Evolutionary conservation across 2,797 vertebrate genomes (phyloP), one percentile per base, ranked within the genome.

Genomic region (Rhinophrynus dorsalis): DNA sequence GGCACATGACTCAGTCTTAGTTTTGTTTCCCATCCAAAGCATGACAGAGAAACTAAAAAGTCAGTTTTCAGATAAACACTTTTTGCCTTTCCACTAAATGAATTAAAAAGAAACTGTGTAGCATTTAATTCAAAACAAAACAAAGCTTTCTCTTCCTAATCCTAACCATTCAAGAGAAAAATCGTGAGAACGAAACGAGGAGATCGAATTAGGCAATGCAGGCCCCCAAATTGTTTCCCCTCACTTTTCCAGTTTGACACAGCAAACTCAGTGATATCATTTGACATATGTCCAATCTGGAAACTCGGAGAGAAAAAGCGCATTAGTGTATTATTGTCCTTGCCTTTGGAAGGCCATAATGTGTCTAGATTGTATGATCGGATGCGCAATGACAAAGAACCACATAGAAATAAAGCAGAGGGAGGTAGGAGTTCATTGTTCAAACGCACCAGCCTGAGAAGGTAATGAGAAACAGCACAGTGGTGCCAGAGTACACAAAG

Each of bases 201-300:
- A 26, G 45, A 33, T 15, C n/a, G 48, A 30, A 40, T 38, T 15
- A 52, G 35, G 24, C 21, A 48, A 20, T 9, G 29, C 11, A 33
- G 37, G 42, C 55, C 62, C 62, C 62, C 42, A 64, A 67, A 52
- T 58, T 50, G 54, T 52, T 35, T 54, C 42, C 61, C 80, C 81
- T 77, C 69, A 72, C 76, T 75, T 83, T 74, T 90, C 86, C 18
- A 33, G 2, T 13, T 27, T 48, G 23, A 57, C 51, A 62, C 20
- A 2, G 32, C 29, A 65, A 60, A 71, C 69, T 62, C 29, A 54
- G 92, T 85, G 87, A 90, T 85, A 84, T 82, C 83, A 86, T 82
- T 87, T 88, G 92, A 92, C 96, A 96, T 96, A 93, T 97, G 95
- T 92, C 45, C 69, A 81, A 78, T 76, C 68, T 82, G 84, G 86